Evolutionary conservation across 30 jellyfish, hydroid and myxozoan species (phyloP).

Genomic region (Mastigias papua): DNA sequence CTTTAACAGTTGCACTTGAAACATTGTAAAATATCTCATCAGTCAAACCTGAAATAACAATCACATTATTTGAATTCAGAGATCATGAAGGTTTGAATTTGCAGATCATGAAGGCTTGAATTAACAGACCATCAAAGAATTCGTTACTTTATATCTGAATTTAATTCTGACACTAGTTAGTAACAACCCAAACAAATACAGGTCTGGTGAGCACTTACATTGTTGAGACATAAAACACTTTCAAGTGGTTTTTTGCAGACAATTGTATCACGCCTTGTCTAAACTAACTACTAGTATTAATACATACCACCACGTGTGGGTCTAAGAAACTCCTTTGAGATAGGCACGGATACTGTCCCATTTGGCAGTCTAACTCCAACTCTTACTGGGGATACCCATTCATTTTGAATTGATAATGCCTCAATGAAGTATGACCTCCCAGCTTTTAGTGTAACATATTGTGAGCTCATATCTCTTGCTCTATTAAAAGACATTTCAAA

Average conservation of each 20-base stretch:
- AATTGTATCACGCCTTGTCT: no score
- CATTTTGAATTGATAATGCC: slow-evolving; percentile 79
- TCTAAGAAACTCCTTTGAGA: slow-evolving; percentile 79
- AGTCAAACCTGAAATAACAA: slow-evolving; percentile 68
- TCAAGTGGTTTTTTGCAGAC: no score
- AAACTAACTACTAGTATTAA: no score
- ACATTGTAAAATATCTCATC: slow-evolving; percentile 93
- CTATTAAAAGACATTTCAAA: slow-evolving; percentile 24
- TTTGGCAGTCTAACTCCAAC: slow-evolving; percentile 97
- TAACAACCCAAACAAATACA: no score
- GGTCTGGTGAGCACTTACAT: no score
- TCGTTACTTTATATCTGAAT: no score
- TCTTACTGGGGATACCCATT: slow-evolving; percentile 84
- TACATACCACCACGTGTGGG: slow-evolving; percentile 83
- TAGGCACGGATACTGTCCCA: slow-evolving; percentile 88
- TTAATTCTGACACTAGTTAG: no score
- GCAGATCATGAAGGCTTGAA: no score
- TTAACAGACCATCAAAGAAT: no score
- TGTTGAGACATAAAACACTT: no score
- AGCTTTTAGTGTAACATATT: slow-evolving; percentile 82
- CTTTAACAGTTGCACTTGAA: slow-evolving; percentile 80
- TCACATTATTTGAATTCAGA: not conserved
- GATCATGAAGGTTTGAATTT: not conserved
- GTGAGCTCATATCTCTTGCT: slow-evolving; percentile 95
- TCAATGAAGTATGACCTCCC: slow-evolving; percentile 95